phyloP scores from a whole-genome alignment of 1,140 invertebrate genomes.

The Drosophila nigrodunni region DNA sequence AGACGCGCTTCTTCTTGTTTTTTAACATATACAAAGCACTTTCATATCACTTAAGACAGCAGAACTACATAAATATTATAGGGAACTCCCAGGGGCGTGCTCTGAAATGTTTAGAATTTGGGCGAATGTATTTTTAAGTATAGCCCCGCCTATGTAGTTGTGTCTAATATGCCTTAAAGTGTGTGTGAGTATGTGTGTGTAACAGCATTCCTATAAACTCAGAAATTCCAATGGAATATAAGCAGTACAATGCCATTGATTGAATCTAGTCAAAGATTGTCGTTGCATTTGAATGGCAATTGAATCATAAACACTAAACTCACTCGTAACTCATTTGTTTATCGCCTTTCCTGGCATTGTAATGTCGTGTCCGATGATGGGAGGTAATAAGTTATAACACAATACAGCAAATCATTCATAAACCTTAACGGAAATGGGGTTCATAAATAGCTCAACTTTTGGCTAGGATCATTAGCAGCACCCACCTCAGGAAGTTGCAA shows the following conservation, averaged over 20 bases:
- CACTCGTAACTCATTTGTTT: conserved; percentile 45
- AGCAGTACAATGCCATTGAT: background rate
- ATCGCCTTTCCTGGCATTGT: conserved; percentile 8
- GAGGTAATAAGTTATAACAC: conserved; percentile 42
- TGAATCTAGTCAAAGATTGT: conserved; percentile 15
- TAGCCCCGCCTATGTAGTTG: conserved; percentile 50
- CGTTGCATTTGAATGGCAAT: conserved; percentile 21
- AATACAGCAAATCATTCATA: conserved; percentile 42
- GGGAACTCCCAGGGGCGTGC: conserved; percentile 52
- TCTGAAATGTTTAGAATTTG: conserved; percentile 44
- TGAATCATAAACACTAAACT: conserved; percentile 32
- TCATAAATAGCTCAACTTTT: conserved; percentile 44
- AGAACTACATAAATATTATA: background rate
- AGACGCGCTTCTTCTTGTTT: conserved; percentile 42
- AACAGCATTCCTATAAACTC: conserved; percentile 4
- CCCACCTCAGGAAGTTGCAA: conserved; percentile 17
- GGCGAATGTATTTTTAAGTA: conserved; percentile 71
- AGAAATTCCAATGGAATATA: conserved; percentile 11
- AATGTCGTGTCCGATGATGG: background rate
- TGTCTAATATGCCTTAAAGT: conserved; percentile 34
- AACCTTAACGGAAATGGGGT: conserved; percentile 62
- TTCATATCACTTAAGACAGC: background rate
- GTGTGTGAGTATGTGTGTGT: conserved; percentile 29
- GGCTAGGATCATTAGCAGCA: conserved; percentile 44
- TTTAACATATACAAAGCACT: background rate